A percentile compares a stretch with the other conserved stretches of the same genome.
phyloP scores from a whole-genome alignment of 2,113 vertebrate genomes.

The Natator depressus region DNA sequence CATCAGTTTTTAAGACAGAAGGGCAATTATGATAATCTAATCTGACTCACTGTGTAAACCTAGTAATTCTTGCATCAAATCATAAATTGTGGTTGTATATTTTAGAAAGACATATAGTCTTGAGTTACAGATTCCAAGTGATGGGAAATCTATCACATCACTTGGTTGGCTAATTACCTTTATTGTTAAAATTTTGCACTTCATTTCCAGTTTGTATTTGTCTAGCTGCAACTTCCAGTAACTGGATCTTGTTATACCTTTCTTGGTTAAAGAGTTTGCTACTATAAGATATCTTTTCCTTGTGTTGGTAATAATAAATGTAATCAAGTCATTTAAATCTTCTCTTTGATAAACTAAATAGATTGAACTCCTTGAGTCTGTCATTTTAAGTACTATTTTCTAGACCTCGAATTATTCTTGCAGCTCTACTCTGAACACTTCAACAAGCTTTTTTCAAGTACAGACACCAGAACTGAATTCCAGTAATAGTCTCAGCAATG shows the following conservation, averaged over 20 bases:
- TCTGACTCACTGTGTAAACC: not conserved
- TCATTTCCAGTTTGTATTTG: not conserved
- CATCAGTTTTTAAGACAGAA: constrained; percentile 13
- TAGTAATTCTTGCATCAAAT: not conserved
- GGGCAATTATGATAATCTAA: constrained; percentile 8
- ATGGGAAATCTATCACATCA: not conserved
- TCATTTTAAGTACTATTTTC: not conserved
- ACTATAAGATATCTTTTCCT: not conserved
- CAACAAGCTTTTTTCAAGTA: too few species aligned
- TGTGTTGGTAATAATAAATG: not conserved
- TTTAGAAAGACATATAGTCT: not conserved
- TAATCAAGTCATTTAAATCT: not conserved
- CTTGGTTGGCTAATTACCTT: not conserved
- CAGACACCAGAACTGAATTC: too few species aligned
- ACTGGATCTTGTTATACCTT: not conserved
- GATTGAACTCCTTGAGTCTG: not conserved
- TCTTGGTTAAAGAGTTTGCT: not conserved
- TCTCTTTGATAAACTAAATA: not conserved
- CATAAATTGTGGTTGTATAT: not conserved
- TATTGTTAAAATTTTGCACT: not conserved
- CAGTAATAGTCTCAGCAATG: too few species aligned
- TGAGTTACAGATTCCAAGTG: not conserved
- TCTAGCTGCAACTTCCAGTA: not conserved
- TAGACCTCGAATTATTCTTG: not conserved
- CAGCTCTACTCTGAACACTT: not conserved